Evolutionary conservation across 2,888 invertebrate species (phyloP).

Genomic region (Drosophila mulleri): DNA sequence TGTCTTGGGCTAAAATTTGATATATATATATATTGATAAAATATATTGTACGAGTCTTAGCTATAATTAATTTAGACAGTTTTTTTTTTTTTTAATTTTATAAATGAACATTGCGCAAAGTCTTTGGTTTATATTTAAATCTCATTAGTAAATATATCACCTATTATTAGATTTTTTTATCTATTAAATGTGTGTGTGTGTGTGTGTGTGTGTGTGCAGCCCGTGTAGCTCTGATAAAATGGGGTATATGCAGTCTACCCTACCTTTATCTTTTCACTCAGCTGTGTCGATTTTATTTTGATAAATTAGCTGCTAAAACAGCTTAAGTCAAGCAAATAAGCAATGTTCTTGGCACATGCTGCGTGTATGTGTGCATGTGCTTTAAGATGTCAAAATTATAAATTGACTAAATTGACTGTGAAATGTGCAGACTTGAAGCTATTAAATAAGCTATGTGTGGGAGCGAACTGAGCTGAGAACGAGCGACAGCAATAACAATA

Average conservation of each 20-base stretch:
- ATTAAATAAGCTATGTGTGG: constrained; percentile 18
- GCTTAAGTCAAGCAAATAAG: not conserved
- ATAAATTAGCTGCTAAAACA: constrained; percentile 1
- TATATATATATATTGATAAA: not conserved
- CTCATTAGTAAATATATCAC: not conserved
- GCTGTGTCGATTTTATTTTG: not conserved
- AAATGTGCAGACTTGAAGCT: constrained; percentile 30
- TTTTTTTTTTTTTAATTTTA: not conserved
- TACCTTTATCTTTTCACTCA: not conserved
- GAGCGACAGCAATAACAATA: constrained; percentile 12
- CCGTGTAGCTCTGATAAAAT: not conserved
- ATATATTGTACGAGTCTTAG: not conserved
- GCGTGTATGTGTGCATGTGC: not conserved
- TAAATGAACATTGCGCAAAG: constrained; percentile 1
- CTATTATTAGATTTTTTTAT: constrained; percentile 1
- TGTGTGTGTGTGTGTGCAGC: not conserved
- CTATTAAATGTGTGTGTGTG: not conserved
- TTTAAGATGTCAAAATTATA: constrained; percentile 1
- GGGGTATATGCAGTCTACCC: not conserved
- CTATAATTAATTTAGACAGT: constrained; percentile 7
- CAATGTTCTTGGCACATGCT: not conserved
- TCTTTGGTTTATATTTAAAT: not conserved
- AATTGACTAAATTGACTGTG: constrained; percentile 28
- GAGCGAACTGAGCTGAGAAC: not conserved
- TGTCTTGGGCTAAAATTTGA: not conserved